Base-by-base conservation (phyloP, 2,888 invertebrate species). In the Philonicus albiceps region DNA sequence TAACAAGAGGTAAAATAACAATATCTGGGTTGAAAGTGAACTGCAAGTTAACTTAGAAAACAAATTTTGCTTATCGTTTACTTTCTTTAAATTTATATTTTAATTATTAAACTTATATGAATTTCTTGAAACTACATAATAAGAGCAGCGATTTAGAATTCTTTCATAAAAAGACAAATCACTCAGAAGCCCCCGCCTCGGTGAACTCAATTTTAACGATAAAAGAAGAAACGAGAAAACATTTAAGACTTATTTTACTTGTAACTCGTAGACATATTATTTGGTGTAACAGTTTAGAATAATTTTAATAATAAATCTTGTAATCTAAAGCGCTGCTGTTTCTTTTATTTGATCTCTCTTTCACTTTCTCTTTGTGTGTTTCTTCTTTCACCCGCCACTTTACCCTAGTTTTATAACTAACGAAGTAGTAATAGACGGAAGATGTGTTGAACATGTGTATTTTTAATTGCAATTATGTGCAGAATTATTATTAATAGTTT, bases 361-460 rank as follows among this genome's bases (percentile, higher is more conserved):
- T 64, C 27, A 37, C 37, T 37, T 37, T 64, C 64, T 53, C 53
- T 53, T 27, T 40, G 8, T 40, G 8, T 76, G 2, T 76, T 37
- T 34, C 22, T 74, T 34, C 74, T 74, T 31, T 74, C 27, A 74
- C 8, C 27, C 31, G 30, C 74, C 27, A 31, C 37, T 84, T 86
- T 87, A 85, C 83, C 87, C 87, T 88, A 87, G 11, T 27, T 81
- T 31, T 55, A 53, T 16, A 64, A 73, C 87, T 88, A 88, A 89
- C 89, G 89, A 89, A 89, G 88, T 89, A 89, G 88, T 89, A 89
- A 88, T 88, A 88, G 87, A 89, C 86, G 86, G 76, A 86, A 88
- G 74, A 81, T 86, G 86, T 87, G 83, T 86, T 76, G 49, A 43
- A 73, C 72, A 55, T 64, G 81, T 81, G 55, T 34, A 7, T 16